A percentile compares a stretch with the other conserved stretches of the same genome.
phyloP scores from a whole-genome alignment of 2,113 vertebrate species.

The Xiphorhynchus elegans region DNA sequence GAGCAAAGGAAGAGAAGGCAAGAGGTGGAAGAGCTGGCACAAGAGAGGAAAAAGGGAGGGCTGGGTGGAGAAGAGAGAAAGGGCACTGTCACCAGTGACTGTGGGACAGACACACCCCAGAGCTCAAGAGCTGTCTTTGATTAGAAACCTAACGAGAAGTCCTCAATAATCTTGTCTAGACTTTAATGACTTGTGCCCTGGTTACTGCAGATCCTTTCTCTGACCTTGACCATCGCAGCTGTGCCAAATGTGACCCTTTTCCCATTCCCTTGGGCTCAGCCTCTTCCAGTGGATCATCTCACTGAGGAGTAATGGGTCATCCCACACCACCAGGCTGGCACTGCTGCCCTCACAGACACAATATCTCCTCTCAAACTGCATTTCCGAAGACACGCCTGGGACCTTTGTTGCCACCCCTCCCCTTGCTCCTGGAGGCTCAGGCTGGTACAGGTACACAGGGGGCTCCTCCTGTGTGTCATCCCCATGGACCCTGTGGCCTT shows the following conservation, averaged over 20 bases:
- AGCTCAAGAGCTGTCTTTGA: background rate
- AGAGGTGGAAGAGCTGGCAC: background rate
- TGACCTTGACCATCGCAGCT: background rate
- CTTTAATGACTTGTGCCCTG: conserved; percentile 15
- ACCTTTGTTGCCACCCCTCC: background rate
- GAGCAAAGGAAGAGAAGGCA: background rate
- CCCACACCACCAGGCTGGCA: background rate
- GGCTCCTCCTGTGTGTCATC: background rate
- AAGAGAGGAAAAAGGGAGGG: background rate
- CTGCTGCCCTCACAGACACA: background rate
- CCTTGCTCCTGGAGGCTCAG: background rate
- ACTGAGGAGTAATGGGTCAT: background rate
- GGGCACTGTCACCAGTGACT: background rate
- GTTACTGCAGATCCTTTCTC: background rate
- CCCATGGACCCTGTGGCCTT: no score
- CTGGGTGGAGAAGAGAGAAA: background rate
- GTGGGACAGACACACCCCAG: background rate
- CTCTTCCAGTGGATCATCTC: background rate
- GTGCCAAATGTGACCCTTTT: background rate
- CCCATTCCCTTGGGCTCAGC: background rate
- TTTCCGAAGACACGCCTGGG: background rate
- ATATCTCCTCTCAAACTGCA: background rate
- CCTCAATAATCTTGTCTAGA: background rate
- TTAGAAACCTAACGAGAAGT: background rate
- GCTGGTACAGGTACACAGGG: background rate